phyloP scores from a whole-genome alignment of 92 coral and sea anemone genomes.

The Actinernus sp. region DNA sequence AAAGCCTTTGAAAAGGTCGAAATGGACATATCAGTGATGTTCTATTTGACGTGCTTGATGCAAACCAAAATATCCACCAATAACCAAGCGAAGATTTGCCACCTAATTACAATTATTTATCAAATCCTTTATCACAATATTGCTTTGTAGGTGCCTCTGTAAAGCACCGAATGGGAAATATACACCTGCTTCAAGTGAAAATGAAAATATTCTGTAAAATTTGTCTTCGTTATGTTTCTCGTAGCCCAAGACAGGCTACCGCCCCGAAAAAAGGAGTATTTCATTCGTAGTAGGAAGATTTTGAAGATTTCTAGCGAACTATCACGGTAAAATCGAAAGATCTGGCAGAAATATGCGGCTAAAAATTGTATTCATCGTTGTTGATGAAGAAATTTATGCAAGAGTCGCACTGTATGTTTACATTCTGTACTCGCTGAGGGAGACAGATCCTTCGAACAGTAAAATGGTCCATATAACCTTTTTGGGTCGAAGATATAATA shows the following conservation, averaged over 20 bases:
- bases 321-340: neutral
- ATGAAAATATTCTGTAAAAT: neutral
- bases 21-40: conserved; percentile 59
- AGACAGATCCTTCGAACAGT: neutral
- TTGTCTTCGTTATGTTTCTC: too few relatives aligned
- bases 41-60: conserved; percentile 48
- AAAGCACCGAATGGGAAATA: conserved; percentile 45
- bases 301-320: conserved; percentile 1
- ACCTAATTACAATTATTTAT: conserved; percentile 91
- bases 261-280: too few relatives aligned
- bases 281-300: too few relatives aligned
- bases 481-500: too few relatives aligned
- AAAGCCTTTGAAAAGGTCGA: conserved; percentile 52
- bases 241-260: too few relatives aligned
- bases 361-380: neutral
- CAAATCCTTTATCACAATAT: conserved; percentile 89
- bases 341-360: neutral
- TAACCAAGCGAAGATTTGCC: conserved; percentile 63
- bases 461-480: too few relatives aligned
- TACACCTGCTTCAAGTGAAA: conserved; percentile 72
- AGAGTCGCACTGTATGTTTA: conserved; percentile 11
- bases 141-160: conserved; percentile 74
- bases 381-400: conserved; percentile 10
- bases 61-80: conserved; percentile 76
- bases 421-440: conserved; percentile 14